A percentile compares a stretch with the other conserved stretches of the same genome.
Conservation (phyloP, 2,888 invertebrate species). For the Torymus texanus region DNA sequence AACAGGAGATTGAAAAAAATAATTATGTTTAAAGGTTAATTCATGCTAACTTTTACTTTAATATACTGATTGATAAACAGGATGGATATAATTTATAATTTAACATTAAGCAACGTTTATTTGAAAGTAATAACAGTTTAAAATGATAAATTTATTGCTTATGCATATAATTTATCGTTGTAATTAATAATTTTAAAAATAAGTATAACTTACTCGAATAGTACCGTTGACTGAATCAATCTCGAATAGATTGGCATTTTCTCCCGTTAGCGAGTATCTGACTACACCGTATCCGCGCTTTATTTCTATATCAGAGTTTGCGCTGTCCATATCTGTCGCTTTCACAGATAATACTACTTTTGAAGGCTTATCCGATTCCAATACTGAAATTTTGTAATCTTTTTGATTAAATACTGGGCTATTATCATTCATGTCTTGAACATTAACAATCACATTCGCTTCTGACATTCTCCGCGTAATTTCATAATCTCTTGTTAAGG, state of each 20-base stretch:
- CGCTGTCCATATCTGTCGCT: slow-evolving; percentile 84
- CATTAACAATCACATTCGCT: slow-evolving; percentile 82
- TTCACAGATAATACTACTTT: slow-evolving; percentile 82
- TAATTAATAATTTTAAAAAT: too few relatives aligned
- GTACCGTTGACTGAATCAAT: slow-evolving; percentile 84
- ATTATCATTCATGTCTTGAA: slow-evolving; percentile 88
- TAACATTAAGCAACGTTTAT: too few relatives aligned
- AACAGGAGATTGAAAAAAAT: neutral
- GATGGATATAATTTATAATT: too few relatives aligned
- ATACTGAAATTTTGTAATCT: slow-evolving; percentile 83
- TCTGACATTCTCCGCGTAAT: slow-evolving; percentile 78
- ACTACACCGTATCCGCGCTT: slow-evolving; percentile 82
- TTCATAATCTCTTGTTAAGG: slow-evolving; percentile 73
- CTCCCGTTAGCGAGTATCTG: slow-evolving; percentile 83
- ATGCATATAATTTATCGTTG: too few relatives aligned
- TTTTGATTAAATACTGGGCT: slow-evolving; percentile 83
- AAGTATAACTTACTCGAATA: slow-evolving; percentile 76
- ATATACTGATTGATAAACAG: too few relatives aligned
- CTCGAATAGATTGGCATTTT: slow-evolving; percentile 84
- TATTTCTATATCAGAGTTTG: slow-evolving; percentile 76
- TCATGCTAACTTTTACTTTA: too few relatives aligned
- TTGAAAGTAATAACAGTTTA: too few relatives aligned
- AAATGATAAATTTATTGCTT: too few relatives aligned
- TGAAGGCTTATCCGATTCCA: slow-evolving; percentile 83
- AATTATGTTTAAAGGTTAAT: neutral